A percentile compares a stretch with the other conserved stretches of the same genome.
These are phyloP conservation scores for Chloroceryle inda DNA, from an alignment of 2,797 vertebrate species.

Conservation along the genomic window DNA sequence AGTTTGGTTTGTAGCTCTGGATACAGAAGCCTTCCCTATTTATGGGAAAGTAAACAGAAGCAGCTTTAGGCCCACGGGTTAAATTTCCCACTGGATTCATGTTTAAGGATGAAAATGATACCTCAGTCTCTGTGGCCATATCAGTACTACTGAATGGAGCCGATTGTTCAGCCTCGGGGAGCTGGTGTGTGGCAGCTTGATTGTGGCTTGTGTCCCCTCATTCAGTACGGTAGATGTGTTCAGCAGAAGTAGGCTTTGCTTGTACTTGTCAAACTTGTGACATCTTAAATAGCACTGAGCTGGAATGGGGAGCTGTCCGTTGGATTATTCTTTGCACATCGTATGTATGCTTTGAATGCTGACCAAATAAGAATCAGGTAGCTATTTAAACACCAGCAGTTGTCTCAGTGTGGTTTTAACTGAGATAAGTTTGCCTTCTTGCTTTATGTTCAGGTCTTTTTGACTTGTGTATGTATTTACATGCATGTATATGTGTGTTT, in stretches of 20 bases:
- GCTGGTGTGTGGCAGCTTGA: background rate
- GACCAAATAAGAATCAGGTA: background rate
- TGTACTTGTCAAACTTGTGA: background rate
- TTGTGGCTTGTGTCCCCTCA: background rate
- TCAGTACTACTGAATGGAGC: fast-evolving
- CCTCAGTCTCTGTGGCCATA: background rate
- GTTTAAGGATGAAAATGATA: background rate
- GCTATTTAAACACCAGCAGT: background rate
- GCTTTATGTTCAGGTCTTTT: background rate
- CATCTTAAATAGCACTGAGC: background rate
- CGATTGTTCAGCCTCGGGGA: background rate
- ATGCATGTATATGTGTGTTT: fast-evolving
- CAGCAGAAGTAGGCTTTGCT: background rate
- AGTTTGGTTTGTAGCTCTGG: background rate
- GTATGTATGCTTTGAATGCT: background rate
- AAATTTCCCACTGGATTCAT: background rate
- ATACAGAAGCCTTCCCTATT: background rate
- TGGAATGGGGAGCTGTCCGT: background rate
- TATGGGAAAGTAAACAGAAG: background rate
- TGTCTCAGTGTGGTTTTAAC: background rate
- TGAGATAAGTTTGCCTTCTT: background rate
- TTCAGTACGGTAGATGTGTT: background rate
- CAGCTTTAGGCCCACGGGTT: background rate
- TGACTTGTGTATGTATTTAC: background rate
- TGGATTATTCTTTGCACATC: background rate